Conservation (phyloP, 35 echinoderm and acorn worm species). For the Lytechinus variegatus region DNA sequence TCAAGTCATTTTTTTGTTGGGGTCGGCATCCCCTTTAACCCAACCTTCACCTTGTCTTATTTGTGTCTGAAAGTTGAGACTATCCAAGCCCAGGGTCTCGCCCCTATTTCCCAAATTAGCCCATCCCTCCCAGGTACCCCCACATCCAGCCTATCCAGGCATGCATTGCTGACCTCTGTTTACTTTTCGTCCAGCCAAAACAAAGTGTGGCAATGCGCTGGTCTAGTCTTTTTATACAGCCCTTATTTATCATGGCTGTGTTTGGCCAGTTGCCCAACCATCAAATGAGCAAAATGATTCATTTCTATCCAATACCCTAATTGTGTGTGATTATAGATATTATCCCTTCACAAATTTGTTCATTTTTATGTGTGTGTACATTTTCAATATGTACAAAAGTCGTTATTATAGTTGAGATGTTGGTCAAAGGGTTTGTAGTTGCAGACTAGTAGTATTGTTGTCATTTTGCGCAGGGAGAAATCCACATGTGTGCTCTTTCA, state of each 20-base stretch:
- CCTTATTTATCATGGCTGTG: background rate
- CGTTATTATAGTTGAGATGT: background rate
- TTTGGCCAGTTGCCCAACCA: background rate
- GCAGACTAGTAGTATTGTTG: background rate
- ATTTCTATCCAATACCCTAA: background rate
- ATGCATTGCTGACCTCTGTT: background rate
- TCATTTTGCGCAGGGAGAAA: background rate
- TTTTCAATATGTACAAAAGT: no score
- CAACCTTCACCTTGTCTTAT: background rate
- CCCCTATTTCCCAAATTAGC: constrained; percentile 10
- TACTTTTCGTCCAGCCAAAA: background rate
- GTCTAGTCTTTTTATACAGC: background rate
- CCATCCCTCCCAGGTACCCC: background rate
- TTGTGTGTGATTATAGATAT: background rate
- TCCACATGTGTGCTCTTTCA: background rate
- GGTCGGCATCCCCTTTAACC: background rate
- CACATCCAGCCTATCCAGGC: background rate
- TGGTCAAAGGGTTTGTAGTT: background rate
- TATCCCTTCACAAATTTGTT: background rate
- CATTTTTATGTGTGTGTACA: background rate
- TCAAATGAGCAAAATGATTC: background rate
- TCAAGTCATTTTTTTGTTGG: no score
- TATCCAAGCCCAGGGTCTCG: background rate
- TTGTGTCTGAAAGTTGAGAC: background rate
- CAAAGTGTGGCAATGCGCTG: background rate